Evolutionary conservation across 2,113 vertebrate genomes (phyloP).

Genomic region (Crotalus viridis): DNA sequence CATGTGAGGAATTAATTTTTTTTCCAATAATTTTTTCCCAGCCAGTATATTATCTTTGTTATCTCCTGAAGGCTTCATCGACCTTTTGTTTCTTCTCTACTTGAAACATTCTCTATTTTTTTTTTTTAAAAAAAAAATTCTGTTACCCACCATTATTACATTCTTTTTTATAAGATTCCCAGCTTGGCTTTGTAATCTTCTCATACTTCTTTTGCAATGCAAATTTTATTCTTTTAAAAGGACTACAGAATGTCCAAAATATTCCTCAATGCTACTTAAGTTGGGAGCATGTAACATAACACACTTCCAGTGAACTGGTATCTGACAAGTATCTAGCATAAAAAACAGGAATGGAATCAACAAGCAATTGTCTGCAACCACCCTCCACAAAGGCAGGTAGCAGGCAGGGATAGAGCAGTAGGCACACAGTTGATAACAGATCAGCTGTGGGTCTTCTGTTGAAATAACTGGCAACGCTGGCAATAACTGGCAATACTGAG

Average conservation of each 20-base stretch:
- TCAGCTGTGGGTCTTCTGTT: not conserved
- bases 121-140: slow-evolving; percentile 47
- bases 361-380: not conserved
- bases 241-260: slow-evolving; percentile 29
- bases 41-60: slow-evolving; percentile 59
- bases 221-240: slow-evolving; percentile 37
- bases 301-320: not conserved
- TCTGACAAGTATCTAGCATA: slow-evolving; percentile 35
- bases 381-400: not conserved
- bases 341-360: not conserved
- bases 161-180: slow-evolving; percentile 48
- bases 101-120: slow-evolving; percentile 63
- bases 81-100: slow-evolving; percentile 60
- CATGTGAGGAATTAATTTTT: slow-evolving; percentile 45
- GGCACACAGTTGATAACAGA: not conserved
- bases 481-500: not conserved
- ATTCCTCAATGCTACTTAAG: slow-evolving; percentile 28
- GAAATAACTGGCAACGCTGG: too few relatives aligned
- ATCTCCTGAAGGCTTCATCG: slow-evolving; percentile 56
- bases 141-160: slow-evolving; percentile 51
- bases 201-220: slow-evolving; percentile 37
- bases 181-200: slow-evolving; percentile 52
- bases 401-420: not conserved
- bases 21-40: slow-evolving; percentile 53
- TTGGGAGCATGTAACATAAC: not conserved